A percentile compares a stretch with the other conserved stretches of the same genome.
Conservation (phyloP, 1,140 invertebrate species). For the Drosophila subobscura region DNA sequence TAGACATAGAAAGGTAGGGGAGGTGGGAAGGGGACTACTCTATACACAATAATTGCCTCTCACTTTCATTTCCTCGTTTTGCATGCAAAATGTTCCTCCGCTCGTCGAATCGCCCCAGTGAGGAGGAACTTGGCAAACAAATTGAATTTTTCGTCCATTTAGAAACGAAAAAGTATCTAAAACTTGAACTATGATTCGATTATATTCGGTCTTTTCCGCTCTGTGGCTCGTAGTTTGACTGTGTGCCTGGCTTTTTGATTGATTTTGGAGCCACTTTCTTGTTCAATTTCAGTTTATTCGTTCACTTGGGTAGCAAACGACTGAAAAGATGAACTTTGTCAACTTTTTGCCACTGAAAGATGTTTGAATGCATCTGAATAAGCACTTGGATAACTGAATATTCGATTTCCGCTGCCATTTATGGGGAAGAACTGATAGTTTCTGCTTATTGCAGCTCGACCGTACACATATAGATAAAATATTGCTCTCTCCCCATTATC, state of each 20-base stretch:
- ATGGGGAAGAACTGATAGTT: too few relatives aligned
- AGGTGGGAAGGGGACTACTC: too few relatives aligned
- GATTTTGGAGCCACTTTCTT: slow-evolving; percentile 19
- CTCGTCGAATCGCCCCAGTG: not conserved
- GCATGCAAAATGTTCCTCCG: slow-evolving; percentile 47
- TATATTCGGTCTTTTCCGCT: slow-evolving; percentile 31
- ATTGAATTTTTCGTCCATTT: slow-evolving; percentile 72
- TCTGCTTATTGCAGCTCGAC: too few relatives aligned
- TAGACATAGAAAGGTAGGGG: too few relatives aligned
- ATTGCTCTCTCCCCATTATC: too few relatives aligned
- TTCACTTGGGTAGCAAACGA: not conserved
- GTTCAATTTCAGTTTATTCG: slow-evolving; percentile 20
- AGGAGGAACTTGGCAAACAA: slow-evolving; percentile 46
- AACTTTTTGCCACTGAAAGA: too few relatives aligned
- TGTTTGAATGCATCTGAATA: too few relatives aligned
- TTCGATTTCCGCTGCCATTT: too few relatives aligned
- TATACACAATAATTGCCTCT: slow-evolving; percentile 57
- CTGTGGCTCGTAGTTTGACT: slow-evolving; percentile 6
- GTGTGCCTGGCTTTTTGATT: slow-evolving; percentile 7
- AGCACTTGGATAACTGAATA: too few relatives aligned
- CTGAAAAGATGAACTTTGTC: not conserved
- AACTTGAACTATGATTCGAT: slow-evolving; percentile 50
- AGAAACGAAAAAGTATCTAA: slow-evolving; percentile 48
- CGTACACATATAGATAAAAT: too few relatives aligned
- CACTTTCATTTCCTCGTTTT: slow-evolving; percentile 46